phyloP scores from a whole-genome alignment of 2,797 vertebrate genomes.

The Argya squamiceps region DNA sequence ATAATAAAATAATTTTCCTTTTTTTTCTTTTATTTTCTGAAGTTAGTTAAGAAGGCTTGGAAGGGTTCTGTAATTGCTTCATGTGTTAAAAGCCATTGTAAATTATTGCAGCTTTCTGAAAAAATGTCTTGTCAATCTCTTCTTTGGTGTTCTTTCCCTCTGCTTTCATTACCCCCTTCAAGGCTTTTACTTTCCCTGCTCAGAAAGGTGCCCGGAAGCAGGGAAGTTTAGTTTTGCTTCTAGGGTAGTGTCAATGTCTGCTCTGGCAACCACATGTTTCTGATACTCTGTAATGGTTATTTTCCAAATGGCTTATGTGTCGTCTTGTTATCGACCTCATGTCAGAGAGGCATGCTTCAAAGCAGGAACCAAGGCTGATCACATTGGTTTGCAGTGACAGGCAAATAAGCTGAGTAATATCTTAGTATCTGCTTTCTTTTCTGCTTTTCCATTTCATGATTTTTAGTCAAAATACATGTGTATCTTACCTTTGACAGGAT shows the following conservation, averaged over 20 bases:
- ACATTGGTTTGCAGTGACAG: not conserved
- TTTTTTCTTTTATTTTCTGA: not conserved
- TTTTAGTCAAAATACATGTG: not conserved
- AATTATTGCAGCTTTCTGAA: not conserved
- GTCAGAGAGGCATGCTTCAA: not conserved
- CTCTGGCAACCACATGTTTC: not conserved
- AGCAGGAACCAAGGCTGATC: not conserved
- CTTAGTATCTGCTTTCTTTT: not conserved
- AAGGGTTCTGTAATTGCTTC: not conserved
- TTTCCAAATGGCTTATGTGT: not conserved
- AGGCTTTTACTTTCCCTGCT: not conserved
- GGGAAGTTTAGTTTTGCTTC: constrained; percentile 5
- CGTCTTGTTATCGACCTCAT: not conserved
- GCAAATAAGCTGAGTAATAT: not conserved
- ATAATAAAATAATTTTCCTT: not conserved
- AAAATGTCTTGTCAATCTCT: not conserved
- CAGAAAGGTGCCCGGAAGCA: not conserved
- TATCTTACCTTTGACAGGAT: not conserved
- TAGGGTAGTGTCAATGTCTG: not conserved
- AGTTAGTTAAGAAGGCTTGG: not conserved
- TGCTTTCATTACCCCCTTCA: constrained; percentile 23
- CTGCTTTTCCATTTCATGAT: not conserved
- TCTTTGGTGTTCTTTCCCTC: not conserved
- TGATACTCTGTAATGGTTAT: not conserved
- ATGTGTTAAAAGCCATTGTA: not conserved